phyloP scores from a whole-genome alignment of 2,113 vertebrate genomes.

The Rallus limicola region DNA sequence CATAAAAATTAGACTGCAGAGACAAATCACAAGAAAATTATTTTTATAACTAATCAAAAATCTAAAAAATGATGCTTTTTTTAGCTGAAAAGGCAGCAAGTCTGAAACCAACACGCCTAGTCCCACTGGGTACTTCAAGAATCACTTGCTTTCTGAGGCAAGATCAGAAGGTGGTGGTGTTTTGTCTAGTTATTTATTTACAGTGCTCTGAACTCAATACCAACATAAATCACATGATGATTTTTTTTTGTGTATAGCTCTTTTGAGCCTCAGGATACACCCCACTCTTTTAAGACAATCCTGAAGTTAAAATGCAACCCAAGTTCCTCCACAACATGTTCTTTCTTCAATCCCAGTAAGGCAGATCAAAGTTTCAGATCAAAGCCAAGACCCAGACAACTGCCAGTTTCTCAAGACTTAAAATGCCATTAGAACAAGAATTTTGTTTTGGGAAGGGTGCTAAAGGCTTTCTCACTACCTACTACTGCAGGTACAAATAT shows the following conservation, averaged over 20 bases:
- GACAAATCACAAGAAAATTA: not conserved
- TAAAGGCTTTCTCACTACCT: not conserved
- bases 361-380: conserved; percentile 16
- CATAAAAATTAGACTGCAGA: not conserved
- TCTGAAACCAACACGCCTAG: not conserved
- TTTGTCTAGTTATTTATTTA: not conserved
- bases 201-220: not conserved
- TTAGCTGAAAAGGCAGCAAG: not conserved
- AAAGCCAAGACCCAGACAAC: conserved; percentile 25
- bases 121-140: not conserved
- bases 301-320: not conserved
- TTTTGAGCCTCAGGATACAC: not conserved
- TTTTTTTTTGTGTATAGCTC: not conserved
- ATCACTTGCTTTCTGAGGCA: not conserved
- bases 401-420: conserved; percentile 22
- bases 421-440: not conserved
- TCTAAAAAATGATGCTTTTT: not conserved
- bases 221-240: not conserved
- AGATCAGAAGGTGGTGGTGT: not conserved
- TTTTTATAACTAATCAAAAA: not conserved
- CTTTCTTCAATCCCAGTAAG: not conserved
- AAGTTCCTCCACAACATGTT: not conserved
- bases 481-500: not conserved
- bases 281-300: not conserved
- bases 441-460: not conserved